Evolutionary conservation across 2,888 invertebrate species (phyloP).

Genomic region (Helicoverpa assulta): DNA sequence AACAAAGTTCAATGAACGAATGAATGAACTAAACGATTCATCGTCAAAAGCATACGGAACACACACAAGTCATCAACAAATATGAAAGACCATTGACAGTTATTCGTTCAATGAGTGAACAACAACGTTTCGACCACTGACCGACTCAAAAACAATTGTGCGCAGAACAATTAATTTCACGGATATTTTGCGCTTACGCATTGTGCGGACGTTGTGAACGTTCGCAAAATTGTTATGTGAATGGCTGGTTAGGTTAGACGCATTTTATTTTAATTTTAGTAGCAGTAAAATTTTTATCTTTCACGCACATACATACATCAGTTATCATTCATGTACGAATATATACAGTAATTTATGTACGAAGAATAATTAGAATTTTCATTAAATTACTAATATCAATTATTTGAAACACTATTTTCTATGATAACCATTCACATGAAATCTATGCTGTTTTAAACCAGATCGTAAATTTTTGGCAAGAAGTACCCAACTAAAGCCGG

Average conservation of each 20-base stretch:
- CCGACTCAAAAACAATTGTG: conserved; percentile 55
- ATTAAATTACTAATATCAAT: no score
- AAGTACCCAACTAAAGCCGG: no score
- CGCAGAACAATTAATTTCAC: conserved; percentile 62
- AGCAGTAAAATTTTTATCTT: conserved; percentile 4
- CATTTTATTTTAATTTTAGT: conserved; percentile 18
- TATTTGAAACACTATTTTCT: no score
- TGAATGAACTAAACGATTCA: background rate
- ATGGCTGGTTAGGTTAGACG: conserved; percentile 19
- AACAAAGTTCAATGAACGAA: background rate
- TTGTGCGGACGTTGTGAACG: conserved; percentile 39
- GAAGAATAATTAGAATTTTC: no score
- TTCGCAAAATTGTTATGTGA: conserved; percentile 38
- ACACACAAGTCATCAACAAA: conserved; percentile 9
- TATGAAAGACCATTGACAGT: conserved; percentile 23
- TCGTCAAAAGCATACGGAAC: background rate
- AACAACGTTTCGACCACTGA: conserved; percentile 32
- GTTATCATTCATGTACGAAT: no score
- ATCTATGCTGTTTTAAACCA: background rate
- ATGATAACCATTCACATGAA: no score
- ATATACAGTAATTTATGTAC: no score
- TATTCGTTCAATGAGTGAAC: conserved; percentile 35
- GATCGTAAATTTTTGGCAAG: background rate
- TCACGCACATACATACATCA: no score
- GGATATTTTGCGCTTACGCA: conserved; percentile 57